These are phyloP conservation scores for Apostichopus californicus DNA, from an alignment of 35 echinoderm and acorn worm species.

Conservation along the genomic window DNA sequence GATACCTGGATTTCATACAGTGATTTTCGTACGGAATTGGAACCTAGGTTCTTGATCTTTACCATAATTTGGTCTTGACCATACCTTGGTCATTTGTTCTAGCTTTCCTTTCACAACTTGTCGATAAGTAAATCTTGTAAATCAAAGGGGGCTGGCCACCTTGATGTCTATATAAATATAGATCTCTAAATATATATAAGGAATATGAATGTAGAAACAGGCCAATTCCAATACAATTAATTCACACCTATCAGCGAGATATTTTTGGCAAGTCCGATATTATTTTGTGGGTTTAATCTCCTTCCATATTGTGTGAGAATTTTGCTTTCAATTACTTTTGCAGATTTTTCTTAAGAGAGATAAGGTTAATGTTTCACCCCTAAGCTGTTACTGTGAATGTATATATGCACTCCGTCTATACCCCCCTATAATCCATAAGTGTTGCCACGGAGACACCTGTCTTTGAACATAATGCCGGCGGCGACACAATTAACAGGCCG, in stretches of 20 bases:
- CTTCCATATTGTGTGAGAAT: neutral
- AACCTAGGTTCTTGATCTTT: too few relatives aligned
- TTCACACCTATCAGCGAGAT: neutral
- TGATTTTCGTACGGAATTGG: too few relatives aligned
- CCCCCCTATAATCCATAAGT: conserved; percentile 8
- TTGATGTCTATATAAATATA: too few relatives aligned
- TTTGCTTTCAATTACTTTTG: neutral
- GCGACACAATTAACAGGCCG: conserved; percentile 25
- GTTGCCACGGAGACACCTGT: conserved; percentile 15
- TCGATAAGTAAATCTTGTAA: too few relatives aligned
- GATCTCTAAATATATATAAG: too few relatives aligned
- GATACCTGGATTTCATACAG: too few relatives aligned
- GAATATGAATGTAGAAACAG: neutral
- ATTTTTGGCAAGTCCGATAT: neutral
- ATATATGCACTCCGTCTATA: neutral
- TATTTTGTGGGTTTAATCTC: neutral
- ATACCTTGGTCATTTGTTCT: too few relatives aligned
- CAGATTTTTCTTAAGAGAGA: neutral
- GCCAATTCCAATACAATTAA: neutral
- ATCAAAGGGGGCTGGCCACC: too few relatives aligned
- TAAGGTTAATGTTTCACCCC: conserved; percentile 17
- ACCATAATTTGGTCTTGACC: too few relatives aligned
- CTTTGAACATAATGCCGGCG: conserved; percentile 26
- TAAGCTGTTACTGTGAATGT: neutral
- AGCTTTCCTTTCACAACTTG: too few relatives aligned